Base-by-base conservation (phyloP, 2,113 vertebrate genomes). In the Corythaixoides concolor region DNA sequence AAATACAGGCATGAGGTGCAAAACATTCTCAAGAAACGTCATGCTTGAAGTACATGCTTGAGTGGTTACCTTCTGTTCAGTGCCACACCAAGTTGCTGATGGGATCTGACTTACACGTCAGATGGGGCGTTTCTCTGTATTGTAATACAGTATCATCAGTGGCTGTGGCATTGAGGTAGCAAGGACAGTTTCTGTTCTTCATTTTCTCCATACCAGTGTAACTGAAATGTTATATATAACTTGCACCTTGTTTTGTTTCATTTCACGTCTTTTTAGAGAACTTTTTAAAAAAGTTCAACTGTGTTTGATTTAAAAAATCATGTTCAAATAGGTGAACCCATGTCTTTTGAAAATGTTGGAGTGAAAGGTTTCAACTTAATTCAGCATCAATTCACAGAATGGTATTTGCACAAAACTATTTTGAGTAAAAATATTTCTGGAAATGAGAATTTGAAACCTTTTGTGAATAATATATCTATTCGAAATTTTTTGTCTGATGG, bases 21-120 rank as follows among this genome's bases (percentile, higher is more conserved):
- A 87, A 92, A 58, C 9, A 33, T 47, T 66, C n/a, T 73, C 21
- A 72, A 56, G 50, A 39, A 70, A 45, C 21, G 10, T 45, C 16
- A 2, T n/a, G 9, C 18, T 56, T 66, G 18, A 32, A 35, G 33
- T 39, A 39, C 4, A 5, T 76, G 47, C 32, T 39, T 75, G 47
- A 33, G 27, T 55, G 15, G 35, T 19, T 73, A 19, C 18, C 30
- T 82, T 59, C 11, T 68, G 37, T 90, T 58, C 50, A 49, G 10
- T 22, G 50, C 6, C 47, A 41, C 30, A 22, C 24, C 12, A 27
- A 64, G 41, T 7, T 81, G 55, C 32, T 81, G 55, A 23, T 50
- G n/a, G 27, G 18, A 62, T 81, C 47, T 50, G 39, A 37, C 19
- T 17, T 43, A 9, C 24, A 24, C 0, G 0, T 55, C 12, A 19